Evolutionary conservation across 2,797 vertebrate genomes (phyloP), one percentile per base, ranked within the genome.

Genomic region (Lophotriccus pileatus): DNA sequence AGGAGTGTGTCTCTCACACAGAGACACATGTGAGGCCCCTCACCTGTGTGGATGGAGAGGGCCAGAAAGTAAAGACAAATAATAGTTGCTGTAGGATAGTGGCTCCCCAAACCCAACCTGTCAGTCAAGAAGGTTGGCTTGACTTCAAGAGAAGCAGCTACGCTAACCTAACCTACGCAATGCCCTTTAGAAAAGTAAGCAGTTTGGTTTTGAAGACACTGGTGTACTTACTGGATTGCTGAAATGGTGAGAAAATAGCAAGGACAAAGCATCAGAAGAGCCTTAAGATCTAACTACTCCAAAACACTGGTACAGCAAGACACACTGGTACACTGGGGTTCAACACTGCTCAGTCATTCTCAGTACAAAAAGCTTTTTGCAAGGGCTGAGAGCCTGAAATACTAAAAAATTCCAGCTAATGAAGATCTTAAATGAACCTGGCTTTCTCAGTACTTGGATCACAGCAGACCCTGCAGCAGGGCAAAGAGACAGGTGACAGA

Each of bases 311-410:
- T n/a, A n/a, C 39, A 36, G 14, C 23, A 67, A 82, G 55, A 66
- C 18, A 47, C 0, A 0, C 8, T 3, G 7, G 41, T 12, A 56
- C 34, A 25, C 3, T 25, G 27, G 2, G 10, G 8, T 21, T 77
- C 60, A 83, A 50, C 28, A 50, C 7, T 19, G 19, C 12, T 78
- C 76, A 56, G 22, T 24, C 59, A 36, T 24, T 70, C 37, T 56
- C 28, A 56, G 18, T 12, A 70, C 6, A 74, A 52, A 39, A 84
- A 21, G 7, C 20, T 72, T 70, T 77, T 60, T 32, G 14, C 32
- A 66, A 83, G 44, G 16, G 62, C 70, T 63, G 15, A 82, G 30
- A 74, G 46, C 16, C 27, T 74, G 23, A 77, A 88, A 78, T 20
- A 41, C 37, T 34, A 46, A 80, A 56, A 72, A 74, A 59, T 39